Evolutionary conservation across 1,140 invertebrate species (phyloP).

Genomic region (Latrodectus geometricus): DNA sequence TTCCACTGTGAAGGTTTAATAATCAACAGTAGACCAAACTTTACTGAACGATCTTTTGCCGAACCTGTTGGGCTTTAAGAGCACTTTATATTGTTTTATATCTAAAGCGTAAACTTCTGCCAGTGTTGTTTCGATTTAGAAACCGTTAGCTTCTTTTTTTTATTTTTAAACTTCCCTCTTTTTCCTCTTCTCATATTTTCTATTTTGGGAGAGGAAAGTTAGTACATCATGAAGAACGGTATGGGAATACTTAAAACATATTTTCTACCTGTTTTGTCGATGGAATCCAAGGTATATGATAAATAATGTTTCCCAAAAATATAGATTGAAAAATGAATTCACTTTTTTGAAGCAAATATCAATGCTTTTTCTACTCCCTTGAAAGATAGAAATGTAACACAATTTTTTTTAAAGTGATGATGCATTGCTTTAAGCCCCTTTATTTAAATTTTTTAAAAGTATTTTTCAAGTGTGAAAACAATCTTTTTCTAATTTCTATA

Average conservation of each 20-base stretch:
- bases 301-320: not conserved
- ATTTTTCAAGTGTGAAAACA: no score
- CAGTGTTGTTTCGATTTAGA: constrained; percentile 44
- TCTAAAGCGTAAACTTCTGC: constrained; percentile 52
- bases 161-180: not conserved
- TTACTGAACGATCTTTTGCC: constrained; percentile 36
- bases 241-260: not conserved
- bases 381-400: no score
- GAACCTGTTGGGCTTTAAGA: constrained; percentile 59
- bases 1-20: constrained; percentile 28
- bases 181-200: constrained; percentile 12
- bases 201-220: constrained; percentile 1
- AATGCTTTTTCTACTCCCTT: no score
- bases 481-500: no score
- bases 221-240: not conserved
- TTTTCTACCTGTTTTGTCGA: not conserved
- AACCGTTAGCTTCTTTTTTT: constrained; percentile 29
- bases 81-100: constrained; percentile 60
- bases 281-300: not conserved
- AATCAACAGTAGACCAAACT: constrained; percentile 55
- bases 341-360: no score
- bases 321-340: not conserved
- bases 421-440: no score
- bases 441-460: no score
- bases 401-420: no score